Conservation (phyloP, 1,140 invertebrate species). For the Atta colombica region DNA sequence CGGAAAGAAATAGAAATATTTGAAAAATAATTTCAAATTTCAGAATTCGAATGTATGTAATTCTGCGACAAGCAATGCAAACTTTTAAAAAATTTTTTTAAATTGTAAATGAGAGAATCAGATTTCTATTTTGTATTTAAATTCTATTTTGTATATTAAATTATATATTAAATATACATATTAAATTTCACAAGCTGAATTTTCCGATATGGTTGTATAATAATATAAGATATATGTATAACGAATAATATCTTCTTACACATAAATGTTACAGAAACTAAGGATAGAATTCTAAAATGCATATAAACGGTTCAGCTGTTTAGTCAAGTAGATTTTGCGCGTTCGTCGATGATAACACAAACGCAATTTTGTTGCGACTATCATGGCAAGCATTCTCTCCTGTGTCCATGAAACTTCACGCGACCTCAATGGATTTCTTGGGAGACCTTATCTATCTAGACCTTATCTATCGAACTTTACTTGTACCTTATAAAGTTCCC, state of each 20-base stretch:
- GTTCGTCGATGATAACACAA: conserved; percentile 22
- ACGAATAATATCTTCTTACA: too few relatives aligned
- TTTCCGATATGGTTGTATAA: background rate
- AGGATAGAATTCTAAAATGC: background rate
- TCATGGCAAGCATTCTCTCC: conserved; percentile 19
- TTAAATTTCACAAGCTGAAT: background rate
- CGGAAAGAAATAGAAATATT: background rate
- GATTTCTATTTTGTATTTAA: background rate
- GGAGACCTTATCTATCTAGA: conserved; percentile 6
- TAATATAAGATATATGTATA: background rate
- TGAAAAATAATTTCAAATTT: background rate
- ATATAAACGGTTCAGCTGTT: background rate
- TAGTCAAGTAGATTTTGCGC: conserved; percentile 13
- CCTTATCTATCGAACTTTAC: conserved; percentile 20
- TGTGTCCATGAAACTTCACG: conserved; percentile 29
- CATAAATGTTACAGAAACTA: background rate
- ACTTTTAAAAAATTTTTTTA: background rate
- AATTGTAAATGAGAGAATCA: background rate
- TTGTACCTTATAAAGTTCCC: background rate
- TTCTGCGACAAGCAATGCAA: background rate
- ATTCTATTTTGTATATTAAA: background rate
- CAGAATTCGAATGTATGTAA: background rate
- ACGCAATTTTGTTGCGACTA: conserved; percentile 13
- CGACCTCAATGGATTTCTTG: conserved; percentile 33
- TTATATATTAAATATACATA: too few relatives aligned